Percentiles rank a stretch among this genome's conserved stretches.
phyloP scores from a whole-genome alignment of 2,888 invertebrate genomes.

The Eupelmus urozonus region DNA sequence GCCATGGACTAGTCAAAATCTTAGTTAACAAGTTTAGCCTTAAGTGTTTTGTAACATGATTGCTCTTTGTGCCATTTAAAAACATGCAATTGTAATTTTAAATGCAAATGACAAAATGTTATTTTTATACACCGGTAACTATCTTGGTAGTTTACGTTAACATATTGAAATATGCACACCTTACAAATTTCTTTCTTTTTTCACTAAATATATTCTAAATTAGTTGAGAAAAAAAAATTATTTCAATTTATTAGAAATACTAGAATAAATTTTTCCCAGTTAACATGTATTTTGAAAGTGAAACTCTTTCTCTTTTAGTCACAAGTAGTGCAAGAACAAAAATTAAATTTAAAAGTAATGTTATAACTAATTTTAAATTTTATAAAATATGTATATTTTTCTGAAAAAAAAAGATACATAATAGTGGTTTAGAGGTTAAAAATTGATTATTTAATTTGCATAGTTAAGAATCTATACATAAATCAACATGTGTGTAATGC shows the following conservation, averaged over 20 bases:
- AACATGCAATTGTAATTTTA: not conserved
- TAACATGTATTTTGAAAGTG: not conserved
- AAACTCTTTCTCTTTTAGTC: not conserved
- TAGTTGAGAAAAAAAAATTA: too few species aligned
- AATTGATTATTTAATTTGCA: conserved; percentile 14
- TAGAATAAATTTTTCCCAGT: not conserved
- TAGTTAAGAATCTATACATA: conserved; percentile 25
- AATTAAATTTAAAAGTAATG: too few species aligned
- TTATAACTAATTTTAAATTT: too few species aligned
- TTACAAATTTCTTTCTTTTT: too few species aligned
- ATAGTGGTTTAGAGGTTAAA: not conserved
- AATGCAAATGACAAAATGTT: conserved; percentile 8
- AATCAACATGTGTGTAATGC: conserved; percentile 9
- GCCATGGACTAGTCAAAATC: too few species aligned
- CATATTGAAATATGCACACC: too few species aligned
- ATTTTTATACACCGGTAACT: too few species aligned
- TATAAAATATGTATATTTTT: not conserved
- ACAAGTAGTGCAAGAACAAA: too few species aligned
- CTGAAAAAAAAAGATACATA: not conserved
- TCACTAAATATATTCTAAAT: too few species aligned
- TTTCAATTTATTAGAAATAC: too few species aligned
- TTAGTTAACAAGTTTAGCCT: not conserved
- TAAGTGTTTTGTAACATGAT: not conserved
- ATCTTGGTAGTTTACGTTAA: too few species aligned
- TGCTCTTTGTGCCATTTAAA: not conserved